phyloP scores from a whole-genome alignment of 35 echinoderm and acorn worm species.

The Apostichopus californicus region DNA sequence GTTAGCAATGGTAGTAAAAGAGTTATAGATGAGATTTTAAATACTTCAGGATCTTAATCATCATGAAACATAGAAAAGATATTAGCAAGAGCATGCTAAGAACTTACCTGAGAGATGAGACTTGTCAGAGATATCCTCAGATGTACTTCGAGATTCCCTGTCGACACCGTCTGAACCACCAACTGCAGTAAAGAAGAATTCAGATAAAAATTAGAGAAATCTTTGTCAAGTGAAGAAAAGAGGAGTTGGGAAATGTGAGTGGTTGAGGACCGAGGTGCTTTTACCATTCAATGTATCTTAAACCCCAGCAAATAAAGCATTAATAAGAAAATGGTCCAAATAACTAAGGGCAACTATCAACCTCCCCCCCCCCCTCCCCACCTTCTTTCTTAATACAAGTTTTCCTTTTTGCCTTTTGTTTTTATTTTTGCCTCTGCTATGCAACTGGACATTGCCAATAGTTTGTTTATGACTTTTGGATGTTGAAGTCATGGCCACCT shows the following conservation, averaged over 20 bases:
- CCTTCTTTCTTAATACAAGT: no score
- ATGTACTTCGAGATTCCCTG: conserved; percentile 43
- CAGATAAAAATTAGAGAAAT: background rate
- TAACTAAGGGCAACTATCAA: background rate
- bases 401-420: no score
- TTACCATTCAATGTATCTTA: background rate
- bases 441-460: no score
- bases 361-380: background rate
- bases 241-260: background rate
- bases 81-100: background rate
- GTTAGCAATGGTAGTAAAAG: no score
- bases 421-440: no score
- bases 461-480: no score
- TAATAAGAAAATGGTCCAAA: background rate
- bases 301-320: background rate
- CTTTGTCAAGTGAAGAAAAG: background rate
- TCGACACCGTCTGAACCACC: background rate
- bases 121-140: conserved; percentile 45
- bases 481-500: no score
- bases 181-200: background rate
- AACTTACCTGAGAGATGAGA: conserved; percentile 34
- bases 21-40: no score
- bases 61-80: no score
- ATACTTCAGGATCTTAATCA: no score
- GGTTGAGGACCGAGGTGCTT: background rate